phyloP scores from a whole-genome alignment of 2,113 vertebrate species.

The Lathamus discolor region DNA sequence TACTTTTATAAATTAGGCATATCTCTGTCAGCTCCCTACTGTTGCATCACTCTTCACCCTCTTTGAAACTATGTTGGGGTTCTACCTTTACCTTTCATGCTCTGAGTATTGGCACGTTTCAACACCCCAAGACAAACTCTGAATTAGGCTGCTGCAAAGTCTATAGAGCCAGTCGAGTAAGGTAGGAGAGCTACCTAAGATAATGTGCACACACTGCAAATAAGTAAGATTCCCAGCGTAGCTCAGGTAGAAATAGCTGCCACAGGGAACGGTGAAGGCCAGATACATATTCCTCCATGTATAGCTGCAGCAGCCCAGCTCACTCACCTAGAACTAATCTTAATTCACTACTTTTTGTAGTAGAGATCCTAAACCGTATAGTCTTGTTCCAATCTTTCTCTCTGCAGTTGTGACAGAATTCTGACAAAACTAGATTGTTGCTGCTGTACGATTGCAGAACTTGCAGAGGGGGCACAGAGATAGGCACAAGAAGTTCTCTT shows the following conservation, averaged over 20 bases:
- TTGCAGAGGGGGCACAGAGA: neutral
- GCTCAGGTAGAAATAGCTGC: neutral
- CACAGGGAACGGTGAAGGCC: neutral
- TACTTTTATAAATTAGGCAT: neutral
- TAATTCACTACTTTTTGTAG: neutral
- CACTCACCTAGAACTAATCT: neutral
- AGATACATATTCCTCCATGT: rapidly evolving
- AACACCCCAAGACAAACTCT: neutral
- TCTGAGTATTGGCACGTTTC: rapidly evolving
- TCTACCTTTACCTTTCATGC: neutral
- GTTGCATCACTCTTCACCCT: neutral
- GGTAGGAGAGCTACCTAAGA: neutral
- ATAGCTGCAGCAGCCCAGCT: neutral
- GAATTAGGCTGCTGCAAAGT: neutral
- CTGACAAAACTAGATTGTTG: neutral
- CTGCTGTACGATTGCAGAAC: neutral
- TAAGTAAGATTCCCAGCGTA: rapidly evolving
- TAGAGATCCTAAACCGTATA: neutral
- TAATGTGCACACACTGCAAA: neutral
- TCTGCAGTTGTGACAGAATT: neutral
- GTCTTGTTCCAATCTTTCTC: neutral
- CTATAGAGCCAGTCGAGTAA: neutral
- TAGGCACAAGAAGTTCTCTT: neutral
- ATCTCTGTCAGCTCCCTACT: neutral
- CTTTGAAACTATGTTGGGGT: neutral